Base-by-base conservation (phyloP, 2,797 vertebrate genomes). In the Iguana delicatissima region DNA sequence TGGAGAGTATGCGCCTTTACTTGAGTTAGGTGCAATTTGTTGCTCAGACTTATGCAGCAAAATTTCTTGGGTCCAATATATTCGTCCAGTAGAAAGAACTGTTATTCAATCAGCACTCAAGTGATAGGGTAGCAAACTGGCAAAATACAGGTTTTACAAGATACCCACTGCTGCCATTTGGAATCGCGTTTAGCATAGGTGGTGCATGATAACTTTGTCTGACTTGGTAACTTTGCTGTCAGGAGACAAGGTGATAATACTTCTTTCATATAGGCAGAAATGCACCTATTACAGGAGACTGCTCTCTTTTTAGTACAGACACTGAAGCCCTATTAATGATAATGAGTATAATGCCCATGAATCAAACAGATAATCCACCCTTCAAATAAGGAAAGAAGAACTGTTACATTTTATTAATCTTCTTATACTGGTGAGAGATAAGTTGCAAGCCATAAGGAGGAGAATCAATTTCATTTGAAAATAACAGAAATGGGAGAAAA, bases 391-490 rank as follows among this genome's bases (percentile, higher is more conserved):
- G 79, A 89, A 82, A 5, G 90, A 29, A 2, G 77, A 0, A 46
- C 0, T 57, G 14, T 46, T 35, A 88, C 50, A 84, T 89, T 90
- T 86, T 20, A 86, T 77, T 89, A 83, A 77, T 79, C 6, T 85
- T 92, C 77, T 91, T 93, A 62, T 12, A 80, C 52, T 50, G 26
- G 55, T 80, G 57, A 92, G 64, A 89, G 24, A 57, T 1, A 5
- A 18, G 4, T 81, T 93, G 92, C 73, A 86, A 69, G 7, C 69
- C 55, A 77, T 77, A 13, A 94, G 74, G 50, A 93, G 64, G 10
- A 91, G 4, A 90, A 93, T 79, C 10, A 57, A 82, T 80, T 91
- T 92, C 4, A 52, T 87, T n/a, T 91, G 46, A 89, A 92, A 90
- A 64, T 10, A 69, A 86, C 16, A 87, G 29, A 77, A 72, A 89